Conservation (phyloP, 2,113 vertebrate species). For the Fregata magnificens region DNA sequence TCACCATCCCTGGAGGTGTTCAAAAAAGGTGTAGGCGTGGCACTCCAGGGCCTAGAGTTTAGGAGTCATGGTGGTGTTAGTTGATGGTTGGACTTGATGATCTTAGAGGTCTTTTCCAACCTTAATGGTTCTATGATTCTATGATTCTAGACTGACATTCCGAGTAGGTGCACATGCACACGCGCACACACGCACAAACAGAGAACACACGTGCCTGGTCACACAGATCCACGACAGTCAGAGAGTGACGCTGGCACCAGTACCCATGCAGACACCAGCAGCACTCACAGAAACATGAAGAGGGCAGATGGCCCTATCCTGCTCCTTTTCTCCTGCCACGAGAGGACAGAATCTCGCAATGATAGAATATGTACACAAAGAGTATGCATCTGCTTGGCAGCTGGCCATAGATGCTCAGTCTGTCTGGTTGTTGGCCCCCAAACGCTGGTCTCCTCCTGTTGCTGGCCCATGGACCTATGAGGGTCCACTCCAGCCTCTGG, state of each 20-base stretch:
- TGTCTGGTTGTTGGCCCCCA: neutral
- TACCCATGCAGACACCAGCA: neutral
- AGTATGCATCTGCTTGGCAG: rapidly evolving
- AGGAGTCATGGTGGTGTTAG: no score
- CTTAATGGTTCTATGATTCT: no score
- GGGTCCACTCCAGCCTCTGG: neutral
- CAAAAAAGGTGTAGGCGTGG: no score
- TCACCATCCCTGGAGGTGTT: no score
- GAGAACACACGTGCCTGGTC: neutral
- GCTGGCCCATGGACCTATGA: neutral
- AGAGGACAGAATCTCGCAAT: neutral
- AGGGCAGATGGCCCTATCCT: neutral
- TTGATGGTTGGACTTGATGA: no score
- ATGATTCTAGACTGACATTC: neutral
- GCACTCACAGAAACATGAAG: neutral
- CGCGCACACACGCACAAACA: no score
- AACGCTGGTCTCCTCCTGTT: neutral
- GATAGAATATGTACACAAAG: neutral
- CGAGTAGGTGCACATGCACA: no score
- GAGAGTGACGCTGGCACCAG: rapidly evolving
- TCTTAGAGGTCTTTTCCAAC: no score
- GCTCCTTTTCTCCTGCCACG: neutral
- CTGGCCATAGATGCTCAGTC: neutral
- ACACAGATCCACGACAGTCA: neutral
- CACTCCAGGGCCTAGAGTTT: no score